Evolutionary conservation across 2,113 vertebrate genomes (phyloP).

Genomic region (Emydocephalus ijimae): DNA sequence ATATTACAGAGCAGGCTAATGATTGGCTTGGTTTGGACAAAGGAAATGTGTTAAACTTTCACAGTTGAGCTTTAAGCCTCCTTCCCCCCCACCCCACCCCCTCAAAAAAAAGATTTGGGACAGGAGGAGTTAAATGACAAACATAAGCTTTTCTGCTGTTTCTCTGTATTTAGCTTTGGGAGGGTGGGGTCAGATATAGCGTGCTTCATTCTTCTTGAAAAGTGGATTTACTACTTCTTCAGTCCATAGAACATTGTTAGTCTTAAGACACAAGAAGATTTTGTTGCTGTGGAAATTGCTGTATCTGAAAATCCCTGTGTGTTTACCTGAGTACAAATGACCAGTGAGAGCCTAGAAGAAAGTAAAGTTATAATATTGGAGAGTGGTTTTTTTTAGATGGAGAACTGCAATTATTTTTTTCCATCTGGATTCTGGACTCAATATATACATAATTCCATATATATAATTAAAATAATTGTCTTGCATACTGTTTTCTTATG

Average conservation of each 20-base stretch:
- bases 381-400: not conserved
- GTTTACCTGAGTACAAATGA: not conserved
- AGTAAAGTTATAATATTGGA: not conserved
- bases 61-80: not conserved
- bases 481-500: not conserved
- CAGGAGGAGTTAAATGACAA: not conserved
- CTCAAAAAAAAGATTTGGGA: not conserved
- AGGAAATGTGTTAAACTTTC: not conserved
- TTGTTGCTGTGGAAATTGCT: not conserved
- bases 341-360: not conserved
- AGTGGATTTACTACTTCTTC: not conserved
- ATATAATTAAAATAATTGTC: not conserved
- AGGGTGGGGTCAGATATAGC: not conserved
- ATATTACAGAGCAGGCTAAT: not conserved
- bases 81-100: too few species aligned
- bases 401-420: not conserved
- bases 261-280: not conserved
- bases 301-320: not conserved
- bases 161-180: not conserved
- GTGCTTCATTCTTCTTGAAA: not conserved
- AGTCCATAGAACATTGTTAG: not conserved
- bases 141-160: not conserved
- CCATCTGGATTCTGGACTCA: not conserved
- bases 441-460: not conserved
- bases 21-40: not conserved